Conservation (phyloP, 2,797 vertebrate species). For the Trichosurus vulpecula region DNA sequence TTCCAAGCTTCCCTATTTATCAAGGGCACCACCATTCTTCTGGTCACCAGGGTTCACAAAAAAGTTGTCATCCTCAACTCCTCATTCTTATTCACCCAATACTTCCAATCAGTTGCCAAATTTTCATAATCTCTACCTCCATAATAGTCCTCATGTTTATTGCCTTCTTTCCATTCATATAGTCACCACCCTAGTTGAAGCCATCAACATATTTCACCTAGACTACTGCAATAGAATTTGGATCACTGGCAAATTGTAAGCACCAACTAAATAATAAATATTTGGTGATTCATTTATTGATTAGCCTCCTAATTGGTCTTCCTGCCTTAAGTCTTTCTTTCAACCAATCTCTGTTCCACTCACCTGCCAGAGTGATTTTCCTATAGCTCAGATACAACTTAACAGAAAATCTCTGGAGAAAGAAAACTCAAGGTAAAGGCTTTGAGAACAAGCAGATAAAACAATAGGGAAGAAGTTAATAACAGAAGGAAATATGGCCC, state of each 20-base stretch:
- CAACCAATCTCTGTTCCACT: background rate
- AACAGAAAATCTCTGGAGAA: background rate
- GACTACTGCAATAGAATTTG: background rate
- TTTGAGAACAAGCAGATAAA: background rate
- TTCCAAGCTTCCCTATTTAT: background rate
- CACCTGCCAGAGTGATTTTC: background rate
- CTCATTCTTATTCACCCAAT: background rate
- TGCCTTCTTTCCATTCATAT: background rate
- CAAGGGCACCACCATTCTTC: background rate
- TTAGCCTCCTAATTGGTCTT: background rate
- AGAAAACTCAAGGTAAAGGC: background rate
- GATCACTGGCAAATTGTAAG: background rate
- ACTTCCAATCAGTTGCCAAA: background rate
- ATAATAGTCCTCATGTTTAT: background rate
- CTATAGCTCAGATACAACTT: background rate
- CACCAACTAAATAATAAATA: background rate
- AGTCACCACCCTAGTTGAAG: background rate
- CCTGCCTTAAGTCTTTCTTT: background rate
- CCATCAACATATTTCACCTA: background rate
- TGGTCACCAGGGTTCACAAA: background rate
- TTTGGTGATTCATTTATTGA: background rate
- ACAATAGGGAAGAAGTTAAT: background rate
- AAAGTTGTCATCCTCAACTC: background rate
- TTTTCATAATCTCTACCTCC: background rate
- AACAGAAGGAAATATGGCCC: background rate